Base-by-base conservation (phyloP, 2,113 vertebrate genomes). In the Oryzias melastigma region DNA sequence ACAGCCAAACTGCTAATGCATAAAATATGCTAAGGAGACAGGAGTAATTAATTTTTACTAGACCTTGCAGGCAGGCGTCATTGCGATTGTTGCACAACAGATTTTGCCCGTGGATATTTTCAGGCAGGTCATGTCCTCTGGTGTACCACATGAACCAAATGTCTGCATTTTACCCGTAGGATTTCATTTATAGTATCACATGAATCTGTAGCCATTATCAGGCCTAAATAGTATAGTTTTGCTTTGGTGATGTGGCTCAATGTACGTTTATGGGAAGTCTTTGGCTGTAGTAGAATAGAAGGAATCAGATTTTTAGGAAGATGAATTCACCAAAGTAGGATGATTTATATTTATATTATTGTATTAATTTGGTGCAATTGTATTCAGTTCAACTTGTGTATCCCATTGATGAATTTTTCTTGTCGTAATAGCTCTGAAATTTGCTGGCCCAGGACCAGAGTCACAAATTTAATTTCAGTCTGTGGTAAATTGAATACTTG, bases 1-100 rank as follows among this genome's bases (percentile, higher is more conserved):
- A 52, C 17, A 27, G 24, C 15, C 74, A 77, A 72, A 65, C 71
- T 81, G 72, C 65, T 51, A 22, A 40, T 24, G 3, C 48, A 73
- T 61, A 41, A 80, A 15, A 58, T 46, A 63, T 69, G 57, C 43
- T 54, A 35, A 4, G 29, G 24, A 52, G 22, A 12, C 24, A 65
- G 61, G 52, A 42, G 25, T 43, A 17, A 51, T 71, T 19, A 41
- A 53, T 57, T 60, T 50, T 46, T 29, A 58, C 46, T 65, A 7
- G 54, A 55, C 29, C 25, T 48, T 62, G 47, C 40, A 66, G 1
- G 18, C 53, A 20, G 65, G 22, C 22, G 2, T 22, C 48, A 18
- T 56, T 48, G 24, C 13, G 17, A 27, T 24, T 7, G 20, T 18
- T 46, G 27, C 40, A 20, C 53, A 20, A 15, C 57, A 65, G 52